Conservation (phyloP, 2,797 vertebrate genomes). For the Tolypeutes matacus region DNA sequence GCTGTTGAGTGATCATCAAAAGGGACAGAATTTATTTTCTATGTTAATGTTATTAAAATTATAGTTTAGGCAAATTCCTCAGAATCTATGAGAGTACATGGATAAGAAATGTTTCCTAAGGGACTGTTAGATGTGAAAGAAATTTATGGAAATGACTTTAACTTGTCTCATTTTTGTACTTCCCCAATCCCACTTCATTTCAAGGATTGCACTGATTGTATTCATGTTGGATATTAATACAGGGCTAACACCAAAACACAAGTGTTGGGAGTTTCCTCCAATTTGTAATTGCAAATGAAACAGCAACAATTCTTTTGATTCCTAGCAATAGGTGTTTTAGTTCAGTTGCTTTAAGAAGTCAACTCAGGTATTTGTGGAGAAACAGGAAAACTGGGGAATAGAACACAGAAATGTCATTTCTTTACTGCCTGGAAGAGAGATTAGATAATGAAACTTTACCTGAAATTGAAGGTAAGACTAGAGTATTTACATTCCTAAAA, state of each 20-base stretch:
- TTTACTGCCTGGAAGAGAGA: not conserved
- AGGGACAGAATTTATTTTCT: not conserved
- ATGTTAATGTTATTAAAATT: constrained; percentile 8
- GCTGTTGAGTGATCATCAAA: not conserved
- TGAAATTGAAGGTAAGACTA: not conserved
- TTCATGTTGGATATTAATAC: not conserved
- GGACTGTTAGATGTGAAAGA: not conserved
- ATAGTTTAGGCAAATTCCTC: not conserved
- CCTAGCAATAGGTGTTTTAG: not conserved
- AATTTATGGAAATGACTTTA: not conserved
- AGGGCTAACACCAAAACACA: not conserved
- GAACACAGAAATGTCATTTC: not conserved
- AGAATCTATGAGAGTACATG: not conserved
- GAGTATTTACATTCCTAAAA: not conserved
- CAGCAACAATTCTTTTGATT: not conserved
- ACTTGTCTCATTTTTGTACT: not conserved
- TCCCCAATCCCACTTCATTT: not conserved
- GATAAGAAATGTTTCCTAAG: not conserved
- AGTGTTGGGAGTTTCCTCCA: not conserved
- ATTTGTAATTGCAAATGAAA: not conserved
- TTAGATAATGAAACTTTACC: not conserved
- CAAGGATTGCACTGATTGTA: not conserved
- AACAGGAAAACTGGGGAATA: not conserved
- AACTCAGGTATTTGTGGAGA: not conserved
- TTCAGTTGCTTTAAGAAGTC: not conserved